phyloP scores from a whole-genome alignment of 2,113 vertebrate genomes.

The Aramus guarauna region DNA sequence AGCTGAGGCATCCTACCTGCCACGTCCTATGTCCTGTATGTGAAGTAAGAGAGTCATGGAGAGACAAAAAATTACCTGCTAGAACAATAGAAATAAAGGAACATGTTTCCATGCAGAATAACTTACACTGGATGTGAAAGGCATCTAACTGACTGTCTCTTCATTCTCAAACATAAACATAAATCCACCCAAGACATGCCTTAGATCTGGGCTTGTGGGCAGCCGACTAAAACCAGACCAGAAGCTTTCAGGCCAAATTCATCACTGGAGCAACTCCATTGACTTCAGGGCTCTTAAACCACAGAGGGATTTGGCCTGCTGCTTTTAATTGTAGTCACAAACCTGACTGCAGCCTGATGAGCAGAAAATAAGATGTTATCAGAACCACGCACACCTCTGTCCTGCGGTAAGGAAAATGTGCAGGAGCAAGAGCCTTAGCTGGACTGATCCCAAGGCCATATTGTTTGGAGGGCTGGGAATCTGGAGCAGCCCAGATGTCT shows the following conservation, averaged over 20 bases:
- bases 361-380: neutral
- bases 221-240: neutral
- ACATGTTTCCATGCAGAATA: neutral
- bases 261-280: neutral
- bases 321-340: slow-evolving; percentile 18
- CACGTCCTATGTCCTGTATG: neutral
- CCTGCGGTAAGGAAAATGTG: neutral
- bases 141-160: neutral
- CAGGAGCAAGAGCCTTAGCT: neutral
- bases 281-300: neutral
- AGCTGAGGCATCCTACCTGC: neutral
- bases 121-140: neutral
- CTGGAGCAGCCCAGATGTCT: neutral
- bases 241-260: neutral
- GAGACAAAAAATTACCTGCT: neutral
- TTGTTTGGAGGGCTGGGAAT: neutral
- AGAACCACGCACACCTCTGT: neutral
- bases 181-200: neutral
- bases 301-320: neutral
- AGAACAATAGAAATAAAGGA: neutral
- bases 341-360: neutral
- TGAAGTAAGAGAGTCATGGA: neutral
- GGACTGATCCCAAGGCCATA: neutral
- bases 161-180: neutral
- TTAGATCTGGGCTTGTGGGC: neutral